A percentile compares a stretch with the other conserved stretches of the same genome.
Conservation (phyloP, 2,797 vertebrate genomes). For the Serranus cabrilla region DNA sequence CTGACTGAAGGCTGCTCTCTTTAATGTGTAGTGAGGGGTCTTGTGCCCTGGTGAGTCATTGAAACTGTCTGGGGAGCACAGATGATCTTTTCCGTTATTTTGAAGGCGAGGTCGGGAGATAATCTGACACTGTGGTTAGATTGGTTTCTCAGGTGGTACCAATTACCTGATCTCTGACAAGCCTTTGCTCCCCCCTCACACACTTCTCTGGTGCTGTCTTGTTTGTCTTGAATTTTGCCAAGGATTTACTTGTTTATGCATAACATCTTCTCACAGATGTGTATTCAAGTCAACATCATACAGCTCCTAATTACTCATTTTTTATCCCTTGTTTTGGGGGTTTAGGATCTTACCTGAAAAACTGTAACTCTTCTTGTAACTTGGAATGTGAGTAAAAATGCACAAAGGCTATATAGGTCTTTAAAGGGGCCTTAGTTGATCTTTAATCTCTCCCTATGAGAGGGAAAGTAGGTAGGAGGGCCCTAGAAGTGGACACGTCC, state of each 20-base stretch:
- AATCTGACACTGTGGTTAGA: slow-evolving; percentile 66
- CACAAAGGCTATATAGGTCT: slow-evolving; percentile 38
- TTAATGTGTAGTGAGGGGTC: slow-evolving; percentile 83
- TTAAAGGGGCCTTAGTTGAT: slow-evolving; percentile 57
- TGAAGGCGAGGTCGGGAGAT: slow-evolving; percentile 50
- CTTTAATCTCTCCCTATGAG: slow-evolving; percentile 64
- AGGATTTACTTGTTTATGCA: not conserved
- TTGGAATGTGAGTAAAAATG: slow-evolving; percentile 31
- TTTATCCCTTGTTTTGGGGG: not conserved
- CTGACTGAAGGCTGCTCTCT: slow-evolving; percentile 63
- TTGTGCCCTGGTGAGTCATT: slow-evolving; percentile 74
- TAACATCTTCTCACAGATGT: slow-evolving; percentile 4
- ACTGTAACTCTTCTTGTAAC: slow-evolving; percentile 15
- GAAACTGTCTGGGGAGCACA: slow-evolving; percentile 64
- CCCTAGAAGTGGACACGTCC: slow-evolving; percentile 64
- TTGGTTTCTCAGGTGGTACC: slow-evolving; percentile 87
- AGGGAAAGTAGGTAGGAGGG: slow-evolving; percentile 57
- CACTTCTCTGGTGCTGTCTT: slow-evolving; percentile 63
- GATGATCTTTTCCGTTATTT: slow-evolving; percentile 71
- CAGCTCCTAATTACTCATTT: not conserved
- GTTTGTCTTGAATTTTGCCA: slow-evolving; percentile 17
- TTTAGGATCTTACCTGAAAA: slow-evolving; percentile 36
- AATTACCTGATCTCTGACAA: slow-evolving; percentile 71
- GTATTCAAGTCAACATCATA: not conserved
- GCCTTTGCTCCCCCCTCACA: slow-evolving; percentile 51